Percentiles rank a stretch among this genome's conserved stretches.
phyloP scores from a whole-genome alignment of 2,888 invertebrate genomes.

The Pachymerium ferrugineum region DNA sequence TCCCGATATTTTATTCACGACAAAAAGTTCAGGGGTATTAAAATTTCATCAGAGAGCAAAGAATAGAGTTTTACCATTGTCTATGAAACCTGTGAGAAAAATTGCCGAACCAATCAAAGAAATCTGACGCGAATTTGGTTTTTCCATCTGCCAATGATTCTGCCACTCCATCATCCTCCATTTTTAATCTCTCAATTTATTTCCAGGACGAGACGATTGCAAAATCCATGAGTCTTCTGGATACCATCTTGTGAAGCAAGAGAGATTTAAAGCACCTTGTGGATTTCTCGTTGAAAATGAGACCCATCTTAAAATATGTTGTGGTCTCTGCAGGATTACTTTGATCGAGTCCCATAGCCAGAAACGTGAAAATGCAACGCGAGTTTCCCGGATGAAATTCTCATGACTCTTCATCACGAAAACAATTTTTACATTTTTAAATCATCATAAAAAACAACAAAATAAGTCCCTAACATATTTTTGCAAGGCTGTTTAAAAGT shows the following conservation, averaged over 20 bases:
- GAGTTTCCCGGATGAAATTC: not conserved
- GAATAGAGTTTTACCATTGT: not conserved
- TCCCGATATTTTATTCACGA: too few relatives aligned
- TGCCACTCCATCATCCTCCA: not conserved
- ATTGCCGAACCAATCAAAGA: too few relatives aligned
- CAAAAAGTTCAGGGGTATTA: too few relatives aligned
- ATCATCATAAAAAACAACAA: not conserved
- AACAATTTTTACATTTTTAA: not conserved
- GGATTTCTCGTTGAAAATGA: not conserved
- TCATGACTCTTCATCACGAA: not conserved
- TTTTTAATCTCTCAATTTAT: not conserved
- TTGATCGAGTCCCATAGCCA: conserved; percentile 1
- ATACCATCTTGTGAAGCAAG: conserved; percentile 33
- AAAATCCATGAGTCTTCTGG: conserved; percentile 35
- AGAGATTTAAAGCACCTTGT: conserved; percentile 20
- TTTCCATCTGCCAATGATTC: too few relatives aligned
- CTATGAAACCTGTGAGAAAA: too few relatives aligned
- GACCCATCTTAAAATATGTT: not conserved
- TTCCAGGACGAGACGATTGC: conserved; percentile 36
- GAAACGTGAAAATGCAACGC: not conserved
- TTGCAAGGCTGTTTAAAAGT: too few relatives aligned
- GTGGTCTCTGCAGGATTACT: not conserved
- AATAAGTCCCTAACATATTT: not conserved
- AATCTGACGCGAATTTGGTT: too few relatives aligned
- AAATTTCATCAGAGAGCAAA: too few relatives aligned